Evolutionary conservation across 2,888 invertebrate species (phyloP), one percentile per base, ranked within the genome.

Genomic region (Muscina levida): DNA sequence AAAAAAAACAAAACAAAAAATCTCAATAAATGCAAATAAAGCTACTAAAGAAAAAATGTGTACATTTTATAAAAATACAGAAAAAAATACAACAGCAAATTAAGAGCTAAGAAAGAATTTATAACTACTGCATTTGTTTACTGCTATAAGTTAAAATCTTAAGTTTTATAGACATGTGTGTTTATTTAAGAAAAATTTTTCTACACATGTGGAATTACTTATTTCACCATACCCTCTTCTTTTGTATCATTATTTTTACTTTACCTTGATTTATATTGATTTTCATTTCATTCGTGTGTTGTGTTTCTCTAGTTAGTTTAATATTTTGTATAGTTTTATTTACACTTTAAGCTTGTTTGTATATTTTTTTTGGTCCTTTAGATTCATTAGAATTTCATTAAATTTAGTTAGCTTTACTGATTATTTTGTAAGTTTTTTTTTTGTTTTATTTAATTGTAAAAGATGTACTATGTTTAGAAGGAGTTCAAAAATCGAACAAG

Each of bases 11-110:
- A 51, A 51, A 51, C 8, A 31, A 31, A 31, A 31, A 31, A 19
- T 19, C 17, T 19, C 17, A 15, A 48, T 19, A 44, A 11, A 51
- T 51, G 22, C 51, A 19, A 72, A 59, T 66, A 59, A 31, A 37
- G 59, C 42, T 42, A 62, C 48, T 17, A 72, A 53, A 31, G 31
- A 8, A 31, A 39, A 72, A 53, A 15, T 39, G 22, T 81, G 77
- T 81, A 81, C 59, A 81, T 78, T 81, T 77, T 56, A 62, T 56
- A 81, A 77, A 56, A 57, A 71, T 26, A 31, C 8, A 31, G 31
- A 31, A 8, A 31, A 31, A 31, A 31, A 31, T 31, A n/a, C n/a
- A 31, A 31, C 31, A 31, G n/a, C 8, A 31, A 31, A 31, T 65
- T 72, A 46, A 62, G 62, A 39, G 62, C 17, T 39, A 56, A 24